A percentile compares a stretch with the other conserved stretches of the same genome.
phyloP scores from a whole-genome alignment of 2,888 invertebrate genomes.

The Boloria euphrosyne region DNA sequence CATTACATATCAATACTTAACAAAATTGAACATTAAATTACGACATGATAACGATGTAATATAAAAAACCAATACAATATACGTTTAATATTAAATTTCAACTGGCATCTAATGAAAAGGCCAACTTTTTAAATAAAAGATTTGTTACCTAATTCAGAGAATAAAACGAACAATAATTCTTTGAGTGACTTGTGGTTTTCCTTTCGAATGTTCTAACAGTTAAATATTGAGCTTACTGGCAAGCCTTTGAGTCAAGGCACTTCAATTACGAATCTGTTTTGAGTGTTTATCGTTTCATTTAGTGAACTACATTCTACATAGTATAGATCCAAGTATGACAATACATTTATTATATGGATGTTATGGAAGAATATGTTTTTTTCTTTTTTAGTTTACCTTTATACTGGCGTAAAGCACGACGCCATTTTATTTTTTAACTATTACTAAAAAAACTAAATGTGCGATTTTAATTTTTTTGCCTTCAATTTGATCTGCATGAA shows the following conservation, averaged over 20 bases:
- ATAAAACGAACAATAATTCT: slow-evolving; percentile 22
- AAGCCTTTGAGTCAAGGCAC: slow-evolving; percentile 9
- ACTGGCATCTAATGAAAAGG: slow-evolving; percentile 1
- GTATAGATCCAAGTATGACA: slow-evolving; percentile 1
- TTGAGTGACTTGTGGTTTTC: slow-evolving; percentile 32
- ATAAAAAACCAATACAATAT: background rate
- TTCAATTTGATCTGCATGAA: background rate
- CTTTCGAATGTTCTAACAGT: slow-evolving; percentile 29
- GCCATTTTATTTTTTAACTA: too few species aligned
- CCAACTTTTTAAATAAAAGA: background rate
- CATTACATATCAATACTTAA: background rate
- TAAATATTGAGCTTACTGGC: slow-evolving; percentile 13
- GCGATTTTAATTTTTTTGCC: too few species aligned
- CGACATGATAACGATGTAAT: too few species aligned
- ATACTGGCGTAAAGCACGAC: too few species aligned
- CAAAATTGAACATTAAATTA: too few species aligned
- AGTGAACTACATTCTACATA: slow-evolving; percentile 5
- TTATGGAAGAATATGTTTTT: too few species aligned
- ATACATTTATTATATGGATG: background rate
- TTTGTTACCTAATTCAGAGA: slow-evolving; percentile 19
- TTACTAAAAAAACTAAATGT: too few species aligned
- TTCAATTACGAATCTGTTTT: slow-evolving; percentile 12
- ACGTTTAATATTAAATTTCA: background rate
- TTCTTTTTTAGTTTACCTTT: too few species aligned
- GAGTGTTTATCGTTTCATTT: slow-evolving; percentile 12